Base-by-base conservation (phyloP, 2,888 invertebrate species). In the Folsomia candida region DNA sequence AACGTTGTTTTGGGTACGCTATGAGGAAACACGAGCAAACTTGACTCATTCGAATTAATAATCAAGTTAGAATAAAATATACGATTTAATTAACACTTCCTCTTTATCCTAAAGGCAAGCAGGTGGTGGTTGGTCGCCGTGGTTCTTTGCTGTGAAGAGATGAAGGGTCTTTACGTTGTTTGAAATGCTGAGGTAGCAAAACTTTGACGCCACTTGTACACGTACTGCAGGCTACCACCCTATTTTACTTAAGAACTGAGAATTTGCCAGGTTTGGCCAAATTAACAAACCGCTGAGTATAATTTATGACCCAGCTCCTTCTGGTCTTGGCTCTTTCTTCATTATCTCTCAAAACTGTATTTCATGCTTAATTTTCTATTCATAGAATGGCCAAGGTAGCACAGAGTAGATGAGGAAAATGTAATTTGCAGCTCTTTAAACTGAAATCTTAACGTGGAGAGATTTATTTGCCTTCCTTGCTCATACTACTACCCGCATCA, bases 31-130 rank as follows among this genome's bases (percentile, higher is more conserved):
- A 47, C 47, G 47, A 9, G 47, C 47, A 47, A 47, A 47, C 47
- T 47, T 47, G 47, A 9, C 18, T 47, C 47, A 9, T 47, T 47
- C 18, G 47, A 47, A 18, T 47, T 18, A 47, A 11, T 47, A 18
- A 11, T 47, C 9, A 9, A 18, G 18, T 47, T 47, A 47, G 18
- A 47, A 47, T 64, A 64, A 64, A 64, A 64, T n/a, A n/a, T 64
- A 25, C n/a, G 51, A 64, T 64, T 64, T 64, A 64, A 64, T 64
- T 64, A 64, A 51, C 64, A 27, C 64, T 64, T 64, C 64, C 64
- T 51, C 29, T 47, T 62, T 29, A 18, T 29, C n/a, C n/a, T n/a
- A n/a, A n/a, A n/a, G n/a, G n/a, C n/a, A n/a, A n/a, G n/a, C 47
- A 47, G 47, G 47, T 47, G 47, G 47, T n/a, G n/a, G n/a, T n/a